phyloP scores from a whole-genome alignment of 2,113 vertebrate genomes.

The Ageneiosus marmoratus region DNA sequence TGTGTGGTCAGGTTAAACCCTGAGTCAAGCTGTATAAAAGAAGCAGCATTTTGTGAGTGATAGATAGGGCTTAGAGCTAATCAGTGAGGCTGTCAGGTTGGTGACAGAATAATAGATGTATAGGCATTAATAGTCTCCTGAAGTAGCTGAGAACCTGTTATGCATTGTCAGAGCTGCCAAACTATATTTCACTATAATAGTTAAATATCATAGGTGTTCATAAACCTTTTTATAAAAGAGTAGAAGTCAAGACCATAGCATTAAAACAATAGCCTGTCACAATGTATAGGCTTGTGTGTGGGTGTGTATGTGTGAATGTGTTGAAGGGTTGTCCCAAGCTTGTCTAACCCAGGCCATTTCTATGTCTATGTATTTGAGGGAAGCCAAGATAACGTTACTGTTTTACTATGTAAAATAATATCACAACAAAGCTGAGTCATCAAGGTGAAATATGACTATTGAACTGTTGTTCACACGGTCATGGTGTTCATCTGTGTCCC shows the following conservation, averaged over 20 bases:
- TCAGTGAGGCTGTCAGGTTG: background rate
- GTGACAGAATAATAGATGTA: background rate
- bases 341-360: background rate
- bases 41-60: background rate
- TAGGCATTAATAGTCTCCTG: background rate
- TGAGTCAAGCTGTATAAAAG: background rate
- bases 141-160: background rate
- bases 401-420: background rate
- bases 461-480: too few relatives aligned
- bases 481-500: too few relatives aligned
- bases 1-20: background rate
- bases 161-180: background rate
- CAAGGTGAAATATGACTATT: too few relatives aligned
- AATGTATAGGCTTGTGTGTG: background rate
- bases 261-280: background rate
- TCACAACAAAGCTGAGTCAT: background rate
- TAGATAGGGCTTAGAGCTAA: background rate
- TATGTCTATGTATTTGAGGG: background rate
- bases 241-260: background rate
- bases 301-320: background rate
- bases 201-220: background rate
- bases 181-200: background rate
- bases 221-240: background rate
- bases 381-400: background rate
- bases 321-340: background rate